Evolutionary conservation across 2,113 vertebrate genomes (phyloP).

Genomic region (Poeciliopsis prolifica): DNA sequence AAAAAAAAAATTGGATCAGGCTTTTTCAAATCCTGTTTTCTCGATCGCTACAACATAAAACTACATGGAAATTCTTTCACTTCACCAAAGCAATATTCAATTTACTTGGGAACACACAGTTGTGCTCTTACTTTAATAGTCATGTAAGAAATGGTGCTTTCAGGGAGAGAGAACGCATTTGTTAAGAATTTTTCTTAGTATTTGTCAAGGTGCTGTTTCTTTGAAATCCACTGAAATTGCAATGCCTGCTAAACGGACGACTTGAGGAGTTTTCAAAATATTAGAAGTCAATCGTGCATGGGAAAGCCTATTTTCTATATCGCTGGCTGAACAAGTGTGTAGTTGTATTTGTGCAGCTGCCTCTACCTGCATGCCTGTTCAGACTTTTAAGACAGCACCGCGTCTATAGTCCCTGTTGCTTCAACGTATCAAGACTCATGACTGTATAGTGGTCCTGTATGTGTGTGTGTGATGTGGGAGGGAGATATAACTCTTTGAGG

Average conservation of each 20-base stretch:
- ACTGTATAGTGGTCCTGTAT: slow-evolving; percentile 10
- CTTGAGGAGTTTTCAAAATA: slow-evolving; percentile 73
- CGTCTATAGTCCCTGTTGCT: slow-evolving; percentile 64
- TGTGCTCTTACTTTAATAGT: slow-evolving; percentile 52
- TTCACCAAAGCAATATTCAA: slow-evolving; percentile 51
- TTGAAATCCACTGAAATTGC: slow-evolving; percentile 71
- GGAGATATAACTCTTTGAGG: slow-evolving; percentile 40
- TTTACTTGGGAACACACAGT: slow-evolving; percentile 12
- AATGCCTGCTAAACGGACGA: slow-evolving; percentile 69
- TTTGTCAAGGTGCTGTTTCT: slow-evolving; percentile 71
- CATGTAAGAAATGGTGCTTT: slow-evolving; percentile 54
- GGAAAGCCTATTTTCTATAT: slow-evolving; percentile 72
- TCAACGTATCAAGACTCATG: slow-evolving; percentile 35
- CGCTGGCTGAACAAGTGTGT: slow-evolving; percentile 60
- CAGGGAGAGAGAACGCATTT: slow-evolving; percentile 36
- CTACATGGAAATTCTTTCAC: slow-evolving; percentile 47
- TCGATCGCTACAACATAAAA: background rate
- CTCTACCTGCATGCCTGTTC: slow-evolving; percentile 18
- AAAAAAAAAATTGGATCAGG: too few relatives aligned
- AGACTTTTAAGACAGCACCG: slow-evolving; percentile 27
- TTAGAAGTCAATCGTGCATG: slow-evolving; percentile 78
- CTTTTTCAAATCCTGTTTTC: too few relatives aligned
- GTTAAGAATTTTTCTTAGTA: slow-evolving; percentile 49
- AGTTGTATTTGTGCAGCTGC: slow-evolving; percentile 19
- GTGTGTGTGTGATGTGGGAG: background rate